Base-by-base conservation (phyloP, 92 coral and sea anemone genomes). In the Epizoanthus ramosus region DNA sequence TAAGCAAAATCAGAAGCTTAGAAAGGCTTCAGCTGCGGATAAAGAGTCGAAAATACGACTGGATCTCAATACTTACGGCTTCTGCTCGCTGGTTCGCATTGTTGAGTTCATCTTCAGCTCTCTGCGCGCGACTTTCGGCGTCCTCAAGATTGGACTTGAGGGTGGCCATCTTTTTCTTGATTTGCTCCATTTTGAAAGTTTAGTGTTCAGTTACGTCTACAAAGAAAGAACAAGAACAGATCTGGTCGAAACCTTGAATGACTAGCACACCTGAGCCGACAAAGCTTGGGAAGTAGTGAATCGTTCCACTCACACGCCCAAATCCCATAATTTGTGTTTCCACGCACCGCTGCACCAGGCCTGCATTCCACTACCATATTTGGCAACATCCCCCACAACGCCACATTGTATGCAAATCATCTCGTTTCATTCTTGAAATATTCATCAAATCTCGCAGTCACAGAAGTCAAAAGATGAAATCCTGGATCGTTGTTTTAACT, bases 91-190 rank as follows among this genome's bases (percentile, higher is more conserved):
- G 91, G 84, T 92, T 90, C 19, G 99, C 97, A 6, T 81, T 86
- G 63, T 88, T 65, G 58, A 94, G 88, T 59, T 94, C 97, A 1
- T 73, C 83, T 79, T 96, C 99, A 68, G 99, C 99, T 64, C 80
- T 87, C 23, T 87, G 77, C 31, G 99, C 99, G 43, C 87, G 85
- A 4, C 7, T 37, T 79, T 93, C 98, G 74, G 99, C 99, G 1
- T 90, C 92, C 14, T 91, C 92, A 72, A 96, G 95, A 59, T 71
- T 70, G 16, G 87, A 87, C 86, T 90, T 89, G 87, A 96, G 98
- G 31, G 75, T 73, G 79, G 91, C 88, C 99, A 96, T 96, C 94
- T 96, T 96, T 89, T 96, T 96, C 98, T 94, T 96, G 71, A 96
- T 94, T 85, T 89, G 80, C 63, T 97, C 99, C 99, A 97, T 97